A percentile compares a stretch with the other conserved stretches of the same genome.
Evolutionary conservation across 2,113 vertebrate species (phyloP).

Genomic region (Trichomycterus rosablanca): DNA sequence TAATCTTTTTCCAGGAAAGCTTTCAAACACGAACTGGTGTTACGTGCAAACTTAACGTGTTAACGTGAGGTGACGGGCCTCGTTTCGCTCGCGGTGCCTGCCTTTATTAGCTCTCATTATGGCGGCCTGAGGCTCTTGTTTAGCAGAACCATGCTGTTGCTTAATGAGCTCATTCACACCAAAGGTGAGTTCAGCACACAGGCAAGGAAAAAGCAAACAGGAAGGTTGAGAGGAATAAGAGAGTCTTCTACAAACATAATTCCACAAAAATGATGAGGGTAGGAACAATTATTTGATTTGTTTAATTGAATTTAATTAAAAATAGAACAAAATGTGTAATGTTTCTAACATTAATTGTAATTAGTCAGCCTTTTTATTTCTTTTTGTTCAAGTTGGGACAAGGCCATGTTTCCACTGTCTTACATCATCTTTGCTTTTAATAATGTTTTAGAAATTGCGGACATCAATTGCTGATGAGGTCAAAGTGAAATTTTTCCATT

Average conservation of each 20-base stretch:
- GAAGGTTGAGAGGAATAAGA: constrained; percentile 52
- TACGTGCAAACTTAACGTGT: constrained; percentile 44
- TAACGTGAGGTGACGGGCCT: constrained; percentile 53
- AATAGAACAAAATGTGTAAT: too few relatives aligned
- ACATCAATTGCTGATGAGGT: too few relatives aligned
- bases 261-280: too few relatives aligned
- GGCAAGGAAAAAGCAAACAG: constrained; percentile 58
- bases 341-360: too few relatives aligned
- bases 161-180: constrained; percentile 61
- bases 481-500: too few relatives aligned
- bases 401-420: too few relatives aligned
- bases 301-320: too few relatives aligned
- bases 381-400: too few relatives aligned
- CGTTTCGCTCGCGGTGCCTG: constrained; percentile 63
- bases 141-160: constrained; percentile 44
- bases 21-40: constrained; percentile 59
- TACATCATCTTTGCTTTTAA: too few relatives aligned
- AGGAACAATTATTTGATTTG: too few relatives aligned
- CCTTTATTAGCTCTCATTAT: constrained; percentile 48
- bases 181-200: constrained; percentile 54
- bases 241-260: constrained; percentile 34
- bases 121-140: constrained; percentile 49
- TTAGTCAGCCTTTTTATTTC: too few relatives aligned
- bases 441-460: too few relatives aligned
- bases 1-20: constrained; percentile 50